A percentile compares a stretch with the other conserved stretches of the same genome.
phyloP scores from a whole-genome alignment of 1,140 invertebrate species.

The Scaptomyza montana region DNA sequence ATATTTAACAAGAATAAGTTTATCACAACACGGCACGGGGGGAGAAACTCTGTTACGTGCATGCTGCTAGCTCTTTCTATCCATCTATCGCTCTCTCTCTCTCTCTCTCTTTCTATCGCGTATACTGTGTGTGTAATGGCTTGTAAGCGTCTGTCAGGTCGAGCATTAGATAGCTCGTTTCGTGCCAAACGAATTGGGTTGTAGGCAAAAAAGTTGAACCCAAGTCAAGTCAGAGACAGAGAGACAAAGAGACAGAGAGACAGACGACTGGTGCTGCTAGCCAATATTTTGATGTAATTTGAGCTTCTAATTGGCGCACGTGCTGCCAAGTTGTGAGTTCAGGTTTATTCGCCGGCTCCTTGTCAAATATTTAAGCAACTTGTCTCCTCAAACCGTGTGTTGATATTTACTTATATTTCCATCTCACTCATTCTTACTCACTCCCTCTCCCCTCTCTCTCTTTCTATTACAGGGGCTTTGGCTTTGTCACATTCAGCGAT shows the following conservation, averaged over 20 bases:
- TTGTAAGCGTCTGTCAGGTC: conserved; percentile 73
- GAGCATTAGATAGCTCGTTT: conserved; percentile 59
- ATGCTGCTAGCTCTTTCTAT: neutral
- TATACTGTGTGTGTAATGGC: conserved; percentile 60
- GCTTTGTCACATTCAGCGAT: conserved; percentile 97
- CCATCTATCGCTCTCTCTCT: too few species aligned
- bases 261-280: conserved; percentile 17
- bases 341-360: conserved; percentile 32
- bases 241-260: conserved; percentile 30
- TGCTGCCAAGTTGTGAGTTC: conserved; percentile 28
- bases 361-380: conserved; percentile 74
- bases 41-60: conserved; percentile 8
- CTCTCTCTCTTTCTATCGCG: neutral
- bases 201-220: conserved; percentile 11
- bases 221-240: conserved; percentile 35
- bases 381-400: conserved; percentile 42
- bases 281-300: conserved; percentile 83
- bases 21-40: conserved; percentile 74
- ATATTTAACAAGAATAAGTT: conserved; percentile 84
- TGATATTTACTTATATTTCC: conserved; percentile 37
- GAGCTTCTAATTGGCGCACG: conserved; percentile 76
- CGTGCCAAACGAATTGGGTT: conserved; percentile 56
- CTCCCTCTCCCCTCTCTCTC: conserved; percentile 29
- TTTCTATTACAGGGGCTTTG: conserved; percentile 95
- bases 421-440: conserved; percentile 17